Conservation (phyloP, 2,888 invertebrate genomes). For the Calliopum simillimum region DNA sequence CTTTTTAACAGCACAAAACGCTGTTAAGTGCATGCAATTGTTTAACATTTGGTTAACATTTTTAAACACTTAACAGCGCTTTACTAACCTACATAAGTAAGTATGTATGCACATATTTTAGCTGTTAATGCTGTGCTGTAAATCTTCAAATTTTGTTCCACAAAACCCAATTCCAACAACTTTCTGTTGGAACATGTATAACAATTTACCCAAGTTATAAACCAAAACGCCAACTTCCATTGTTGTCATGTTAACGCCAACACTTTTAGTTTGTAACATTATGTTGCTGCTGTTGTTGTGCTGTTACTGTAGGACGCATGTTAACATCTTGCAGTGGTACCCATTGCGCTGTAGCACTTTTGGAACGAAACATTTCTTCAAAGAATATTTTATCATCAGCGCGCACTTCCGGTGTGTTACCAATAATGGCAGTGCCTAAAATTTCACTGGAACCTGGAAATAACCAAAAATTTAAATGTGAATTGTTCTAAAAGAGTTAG, state of each 20-base stretch:
- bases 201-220: not conserved
- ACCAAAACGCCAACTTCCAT: not conserved
- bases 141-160: conserved; percentile 1
- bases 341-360: conserved; percentile 73
- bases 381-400: conserved; percentile 70
- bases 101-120: too few species aligned
- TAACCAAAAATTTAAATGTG: conserved; percentile 10
- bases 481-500: not conserved
- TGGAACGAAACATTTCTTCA: conserved; percentile 71
- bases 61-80: too few species aligned
- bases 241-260: not conserved
- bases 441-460: conserved; percentile 70
- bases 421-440: conserved; percentile 69
- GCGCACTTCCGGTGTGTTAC: conserved; percentile 66
- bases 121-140: not conserved
- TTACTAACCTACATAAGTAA: too few species aligned
- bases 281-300: too few species aligned
- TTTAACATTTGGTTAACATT: too few species aligned
- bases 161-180: conserved; percentile 8
- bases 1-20: too few species aligned
- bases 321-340: conserved; percentile 68
- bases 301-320: conserved; percentile 40
- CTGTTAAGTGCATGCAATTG: too few species aligned
- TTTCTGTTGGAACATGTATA: not conserved
- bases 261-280: not conserved